phyloP scores from a whole-genome alignment of 2,113 vertebrate species.

The Coreoperca whiteheadi region DNA sequence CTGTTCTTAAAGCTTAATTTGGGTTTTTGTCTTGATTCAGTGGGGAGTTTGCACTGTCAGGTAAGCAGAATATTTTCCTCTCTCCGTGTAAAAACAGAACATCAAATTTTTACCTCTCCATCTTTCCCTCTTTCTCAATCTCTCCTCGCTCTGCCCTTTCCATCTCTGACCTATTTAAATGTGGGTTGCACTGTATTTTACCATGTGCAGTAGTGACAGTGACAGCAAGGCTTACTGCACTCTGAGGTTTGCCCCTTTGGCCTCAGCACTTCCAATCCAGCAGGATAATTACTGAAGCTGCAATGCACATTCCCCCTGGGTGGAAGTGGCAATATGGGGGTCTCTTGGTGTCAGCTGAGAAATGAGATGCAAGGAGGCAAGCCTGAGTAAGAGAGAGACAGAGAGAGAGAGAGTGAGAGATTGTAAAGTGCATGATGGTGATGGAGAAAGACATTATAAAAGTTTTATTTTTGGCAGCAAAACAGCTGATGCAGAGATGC shows the following conservation, averaged over 20 bases:
- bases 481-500: slow-evolving; percentile 69
- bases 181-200: slow-evolving; percentile 42
- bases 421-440: slow-evolving; percentile 51
- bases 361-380: slow-evolving; percentile 58
- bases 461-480: slow-evolving; percentile 66
- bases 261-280: slow-evolving; percentile 59
- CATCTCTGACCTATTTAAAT: slow-evolving; percentile 67
- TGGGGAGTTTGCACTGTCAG: slow-evolving; percentile 3
- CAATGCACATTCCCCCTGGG: slow-evolving; percentile 51
- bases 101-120: slow-evolving; percentile 13
- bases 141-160: slow-evolving; percentile 27
- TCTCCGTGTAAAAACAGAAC: slow-evolving; percentile 19
- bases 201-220: slow-evolving; percentile 34
- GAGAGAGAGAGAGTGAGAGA: slow-evolving; percentile 8
- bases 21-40: slow-evolving; percentile 7
- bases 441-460: slow-evolving; percentile 63
- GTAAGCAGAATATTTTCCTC: slow-evolving; percentile 1
- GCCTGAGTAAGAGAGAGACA: background rate
- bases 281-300: slow-evolving; percentile 71
- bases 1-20: background rate
- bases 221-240: slow-evolving; percentile 51
- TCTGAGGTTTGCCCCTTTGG: slow-evolving; percentile 66
- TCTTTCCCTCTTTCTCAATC: slow-evolving; percentile 4
- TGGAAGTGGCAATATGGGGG: slow-evolving; percentile 52
- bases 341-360: slow-evolving; percentile 52